phyloP scores from a whole-genome alignment of 1,140 invertebrate species.

The Neuroterus valhalla region DNA sequence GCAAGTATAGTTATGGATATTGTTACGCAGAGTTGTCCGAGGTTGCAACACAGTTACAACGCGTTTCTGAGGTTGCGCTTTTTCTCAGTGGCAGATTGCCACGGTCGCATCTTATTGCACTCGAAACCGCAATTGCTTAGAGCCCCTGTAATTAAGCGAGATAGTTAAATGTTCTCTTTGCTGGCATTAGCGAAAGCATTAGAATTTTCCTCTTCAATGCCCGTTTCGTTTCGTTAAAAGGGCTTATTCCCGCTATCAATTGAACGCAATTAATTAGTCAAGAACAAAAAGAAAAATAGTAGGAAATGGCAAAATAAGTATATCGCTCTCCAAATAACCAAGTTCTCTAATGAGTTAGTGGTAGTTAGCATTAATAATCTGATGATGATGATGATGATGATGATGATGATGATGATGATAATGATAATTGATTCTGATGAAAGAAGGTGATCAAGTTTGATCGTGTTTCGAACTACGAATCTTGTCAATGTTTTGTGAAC shows the following conservation, averaged over 20 bases:
- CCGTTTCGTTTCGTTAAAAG: not conserved
- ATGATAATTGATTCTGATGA: no score
- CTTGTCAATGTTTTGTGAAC: no score
- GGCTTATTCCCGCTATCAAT: not conserved
- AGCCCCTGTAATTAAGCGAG: slow-evolving; percentile 58
- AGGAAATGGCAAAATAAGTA: no score
- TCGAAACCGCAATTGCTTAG: slow-evolving; percentile 57
- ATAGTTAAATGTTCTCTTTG: slow-evolving; percentile 10
- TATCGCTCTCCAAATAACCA: no score
- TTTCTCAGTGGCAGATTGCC: slow-evolving; percentile 55
- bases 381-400: no score
- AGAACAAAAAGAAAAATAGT: not conserved
- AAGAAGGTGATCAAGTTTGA: no score
- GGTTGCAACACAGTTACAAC: slow-evolving; percentile 28
- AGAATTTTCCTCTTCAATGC: slow-evolving; percentile 1
- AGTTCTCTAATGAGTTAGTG: no score
- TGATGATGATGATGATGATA: no score
- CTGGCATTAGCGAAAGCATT: not conserved
- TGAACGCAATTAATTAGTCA: not conserved
- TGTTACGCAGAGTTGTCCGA: slow-evolving; percentile 7
- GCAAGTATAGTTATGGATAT: slow-evolving; percentile 16
- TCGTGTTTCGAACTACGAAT: no score
- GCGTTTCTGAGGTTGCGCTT: slow-evolving; percentile 41
- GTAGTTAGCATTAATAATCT: no score
- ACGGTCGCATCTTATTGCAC: slow-evolving; percentile 59